Base-by-base conservation (phyloP, 2,888 invertebrate species). In the Ormia ochracea region DNA sequence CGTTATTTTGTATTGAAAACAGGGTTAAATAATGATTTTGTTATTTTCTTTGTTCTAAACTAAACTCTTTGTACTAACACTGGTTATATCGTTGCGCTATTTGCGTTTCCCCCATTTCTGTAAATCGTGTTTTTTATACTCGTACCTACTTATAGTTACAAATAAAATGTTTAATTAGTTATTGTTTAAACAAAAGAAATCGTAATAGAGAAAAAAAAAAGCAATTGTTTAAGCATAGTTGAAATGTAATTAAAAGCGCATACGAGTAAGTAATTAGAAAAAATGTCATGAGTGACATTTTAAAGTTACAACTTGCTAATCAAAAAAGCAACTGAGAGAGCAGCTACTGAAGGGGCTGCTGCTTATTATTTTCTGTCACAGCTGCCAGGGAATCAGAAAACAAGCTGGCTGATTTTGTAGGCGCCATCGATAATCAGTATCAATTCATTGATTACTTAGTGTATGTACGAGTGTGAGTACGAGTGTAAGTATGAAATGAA, bases 41-140 rank as follows among this genome's bases (percentile, higher is more conserved):
- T 17, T 50, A 31, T 54, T 59, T 75, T 72, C 79, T 79, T 79
- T 79, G 79, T 79, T 79, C 74, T 74, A 52, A 31, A 56, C 63
- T 59, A 19, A 56, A 66, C 14, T 75, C 59, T 68, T 68, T 59
- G 59, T 54, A 43, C 56, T 56, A 65, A 61, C 5, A 75, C 41
- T 68, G 26, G 59, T 68, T 75, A 45, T 63, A 63, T 73, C 36
- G 28, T 43, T n/a, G n/a, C n/a, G 9, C 17, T 43, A 9, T 3
- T 50, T 17, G 12, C 52, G 50, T 50, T 38, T 52, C n/a, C 38
- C 14, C 4, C 19, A 28, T 33, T 72, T 52, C 43, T 33, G 3
- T 38, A 74, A 68, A 59, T 23, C 59, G 23, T 58, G 50, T 17
- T 50, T 36, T 48, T 61, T 54, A 23, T 21, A 19, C 6, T 41